Conservation (phyloP, 2,113 vertebrate species). For the Misgurnus anguillicaudatus region DNA sequence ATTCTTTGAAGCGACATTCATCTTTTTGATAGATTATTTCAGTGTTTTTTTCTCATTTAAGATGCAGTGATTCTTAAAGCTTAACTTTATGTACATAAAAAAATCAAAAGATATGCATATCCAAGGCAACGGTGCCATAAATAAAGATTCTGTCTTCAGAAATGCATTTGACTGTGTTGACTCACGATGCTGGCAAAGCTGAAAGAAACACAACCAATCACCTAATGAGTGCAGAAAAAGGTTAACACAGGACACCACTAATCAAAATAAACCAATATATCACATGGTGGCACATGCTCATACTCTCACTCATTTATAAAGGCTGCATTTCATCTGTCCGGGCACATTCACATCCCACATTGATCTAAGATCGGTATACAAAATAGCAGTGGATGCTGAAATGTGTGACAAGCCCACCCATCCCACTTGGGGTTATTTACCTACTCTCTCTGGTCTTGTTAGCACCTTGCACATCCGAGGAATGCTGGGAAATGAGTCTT, state of each 20-base stretch:
- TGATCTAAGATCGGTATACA: slow-evolving; percentile 27
- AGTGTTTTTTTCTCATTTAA: slow-evolving; percentile 24
- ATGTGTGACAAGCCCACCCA: slow-evolving; percentile 29
- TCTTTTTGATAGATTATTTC: slow-evolving; percentile 31
- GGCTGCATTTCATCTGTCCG: slow-evolving; percentile 34
- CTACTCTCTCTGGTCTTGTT: slow-evolving; percentile 31
- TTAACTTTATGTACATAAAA: neutral
- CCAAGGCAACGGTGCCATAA: neutral
- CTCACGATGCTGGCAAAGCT: neutral
- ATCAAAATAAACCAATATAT: slow-evolving; percentile 31
- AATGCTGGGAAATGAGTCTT: slow-evolving; percentile 28
- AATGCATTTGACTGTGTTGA: slow-evolving; percentile 23
- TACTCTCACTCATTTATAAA: slow-evolving; percentile 48
- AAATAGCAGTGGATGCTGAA: slow-evolving; percentile 36
- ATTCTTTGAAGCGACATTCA: slow-evolving; percentile 27
- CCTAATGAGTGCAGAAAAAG: neutral
- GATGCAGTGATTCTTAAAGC: neutral
- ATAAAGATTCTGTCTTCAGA: slow-evolving; percentile 17
- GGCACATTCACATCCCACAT: slow-evolving; percentile 44
- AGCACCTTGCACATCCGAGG: slow-evolving; percentile 29
- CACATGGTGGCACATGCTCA: slow-evolving; percentile 3
- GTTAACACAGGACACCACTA: slow-evolving; percentile 6
- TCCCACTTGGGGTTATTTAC: slow-evolving; percentile 46
- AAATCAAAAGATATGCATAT: slow-evolving; percentile 14
- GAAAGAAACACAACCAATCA: slow-evolving; percentile 11